Percentiles rank a stretch among this genome's conserved stretches.
Evolutionary conservation across 2,113 vertebrate species (phyloP).

Genomic region (Sula dactylatra): DNA sequence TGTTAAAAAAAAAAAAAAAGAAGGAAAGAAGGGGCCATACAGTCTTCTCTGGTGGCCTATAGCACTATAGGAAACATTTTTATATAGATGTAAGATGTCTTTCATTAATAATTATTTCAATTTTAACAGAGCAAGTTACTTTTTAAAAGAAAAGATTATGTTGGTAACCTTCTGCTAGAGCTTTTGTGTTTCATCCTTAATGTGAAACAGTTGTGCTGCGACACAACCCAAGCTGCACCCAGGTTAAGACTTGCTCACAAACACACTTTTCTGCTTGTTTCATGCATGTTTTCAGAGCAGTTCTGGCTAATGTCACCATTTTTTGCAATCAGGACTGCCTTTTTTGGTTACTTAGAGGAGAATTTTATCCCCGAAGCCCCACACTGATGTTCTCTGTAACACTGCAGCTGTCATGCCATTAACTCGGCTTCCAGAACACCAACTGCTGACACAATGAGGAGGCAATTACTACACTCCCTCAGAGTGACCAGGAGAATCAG

Average conservation of each 20-base stretch:
- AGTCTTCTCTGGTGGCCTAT: background rate
- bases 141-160: background rate
- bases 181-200: background rate
- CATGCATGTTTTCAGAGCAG: background rate
- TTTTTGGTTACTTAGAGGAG: background rate
- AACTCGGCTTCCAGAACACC: background rate
- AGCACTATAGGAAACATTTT: background rate
- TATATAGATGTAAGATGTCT: background rate
- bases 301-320: background rate
- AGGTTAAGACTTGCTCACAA: background rate
- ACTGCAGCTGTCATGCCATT: background rate
- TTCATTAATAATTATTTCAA: background rate
- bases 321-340: background rate
- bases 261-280: background rate
- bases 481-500: background rate
- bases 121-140: background rate
- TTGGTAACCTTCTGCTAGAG: background rate
- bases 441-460: background rate
- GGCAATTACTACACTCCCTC: background rate
- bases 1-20: no score
- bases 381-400: background rate
- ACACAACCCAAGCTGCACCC: background rate
- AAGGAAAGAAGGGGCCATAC: background rate
- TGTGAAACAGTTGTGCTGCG: background rate
- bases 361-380: background rate